Evolutionary conservation across 2,113 vertebrate genomes (phyloP), one percentile per base, ranked within the genome.

Genomic region (Collichthys lucidus): DNA sequence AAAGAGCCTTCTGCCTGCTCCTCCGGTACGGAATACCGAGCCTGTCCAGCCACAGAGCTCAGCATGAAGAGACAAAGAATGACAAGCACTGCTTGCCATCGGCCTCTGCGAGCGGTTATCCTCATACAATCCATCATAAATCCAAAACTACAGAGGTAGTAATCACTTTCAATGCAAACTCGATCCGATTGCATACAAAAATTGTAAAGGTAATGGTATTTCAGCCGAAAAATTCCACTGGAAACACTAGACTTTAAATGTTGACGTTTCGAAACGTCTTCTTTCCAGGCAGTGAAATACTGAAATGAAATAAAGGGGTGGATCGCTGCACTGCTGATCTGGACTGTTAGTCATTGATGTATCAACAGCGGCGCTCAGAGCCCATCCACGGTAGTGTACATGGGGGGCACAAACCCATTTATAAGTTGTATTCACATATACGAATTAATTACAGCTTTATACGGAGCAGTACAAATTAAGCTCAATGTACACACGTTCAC

Each of bases 1-100:
- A 95, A 88, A 63, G 94, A 94, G 4, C 95, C 96, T 5, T 89
- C 90, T 52, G 92, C 85, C 77, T 90, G 94, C 88, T 97, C 96
- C 80, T 96, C 96, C 1, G 92, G 85, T 14, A 96, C 78, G 0
- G 94, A 93, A 83, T 92, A 95, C 1, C 88, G 91, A 79, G 86
- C 88, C 89, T 93, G 91, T 67, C 89, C 87, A 57, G 12, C 53
- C 8, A 91, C 88, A 4, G 74, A 72, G 67, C 75, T 81, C 66
- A 90, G 76, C 40, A 56, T 22, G 50, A 35, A 65, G 20, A 92
- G 75, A 92, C 86, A 91, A 88, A 93, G 86, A 88, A 91, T 67
- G 11, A 85, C 50, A 61, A 90, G 19, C 80, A 88, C 53, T 9
- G 47, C 2, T 60, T 83, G 65, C 84, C 89, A 82, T 87, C 74